A percentile compares a stretch with the other conserved stretches of the same genome.
Evolutionary conservation across 2,888 invertebrate species (phyloP).

Genomic region (Pachymerium ferrugineum): DNA sequence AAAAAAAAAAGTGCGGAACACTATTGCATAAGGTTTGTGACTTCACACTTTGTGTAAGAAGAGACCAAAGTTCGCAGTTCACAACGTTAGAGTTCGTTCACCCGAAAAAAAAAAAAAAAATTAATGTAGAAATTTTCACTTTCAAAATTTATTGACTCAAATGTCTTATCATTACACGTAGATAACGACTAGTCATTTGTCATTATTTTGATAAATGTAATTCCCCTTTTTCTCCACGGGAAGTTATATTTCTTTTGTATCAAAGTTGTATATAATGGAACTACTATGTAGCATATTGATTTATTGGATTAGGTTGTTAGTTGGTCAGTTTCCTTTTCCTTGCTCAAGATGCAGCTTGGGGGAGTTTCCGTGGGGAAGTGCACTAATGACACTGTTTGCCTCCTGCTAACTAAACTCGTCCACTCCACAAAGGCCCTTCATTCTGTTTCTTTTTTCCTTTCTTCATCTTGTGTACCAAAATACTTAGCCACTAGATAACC

Average conservation of each 20-base stretch:
- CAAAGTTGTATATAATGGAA: neutral
- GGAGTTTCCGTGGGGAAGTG: constrained; percentile 24
- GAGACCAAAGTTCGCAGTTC: neutral
- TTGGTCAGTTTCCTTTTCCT: constrained; percentile 24
- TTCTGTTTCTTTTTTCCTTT: neutral
- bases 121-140: constrained; percentile 4
- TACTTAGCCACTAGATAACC: neutral
- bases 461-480: neutral
- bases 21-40: neutral
- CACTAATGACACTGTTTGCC: constrained; percentile 24
- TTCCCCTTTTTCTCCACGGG: neutral
- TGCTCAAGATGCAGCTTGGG: constrained; percentile 8
- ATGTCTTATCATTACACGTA: too few relatives aligned
- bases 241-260: neutral
- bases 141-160: too few relatives aligned
- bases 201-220: neutral
- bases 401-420: constrained; percentile 7
- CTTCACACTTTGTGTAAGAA: constrained; percentile 15
- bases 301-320: constrained; percentile 24
- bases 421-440: constrained; percentile 3
- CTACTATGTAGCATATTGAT: neutral
- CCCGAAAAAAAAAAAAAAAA: neutral
- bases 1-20: too few relatives aligned
- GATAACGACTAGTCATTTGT: too few relatives aligned
- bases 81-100: neutral